Conservation (phyloP, 2,113 vertebrate species). For the Hyaena hyaena region DNA sequence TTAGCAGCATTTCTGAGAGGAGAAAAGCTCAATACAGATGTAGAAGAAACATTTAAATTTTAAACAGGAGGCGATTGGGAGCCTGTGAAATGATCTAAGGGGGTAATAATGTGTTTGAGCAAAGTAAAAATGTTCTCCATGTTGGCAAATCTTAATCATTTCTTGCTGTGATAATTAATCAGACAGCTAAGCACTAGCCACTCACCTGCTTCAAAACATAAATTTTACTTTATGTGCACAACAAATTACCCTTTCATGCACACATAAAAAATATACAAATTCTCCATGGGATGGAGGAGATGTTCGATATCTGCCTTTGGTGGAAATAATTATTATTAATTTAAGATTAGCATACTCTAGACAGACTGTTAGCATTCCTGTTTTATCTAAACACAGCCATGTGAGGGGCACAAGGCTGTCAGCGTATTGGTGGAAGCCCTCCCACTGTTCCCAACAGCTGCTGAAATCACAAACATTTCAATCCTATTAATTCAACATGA, state of each 20-base stretch:
- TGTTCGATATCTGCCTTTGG: slow-evolving; percentile 74
- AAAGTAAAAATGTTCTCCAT: slow-evolving; percentile 66
- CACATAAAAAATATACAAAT: slow-evolving; percentile 34
- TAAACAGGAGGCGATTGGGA: slow-evolving; percentile 42
- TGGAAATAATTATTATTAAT: slow-evolving; percentile 83
- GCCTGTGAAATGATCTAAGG: slow-evolving; percentile 53
- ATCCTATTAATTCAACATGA: slow-evolving; percentile 83
- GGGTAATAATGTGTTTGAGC: slow-evolving; percentile 59
- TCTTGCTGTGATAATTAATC: slow-evolving; percentile 80
- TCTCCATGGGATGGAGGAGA: slow-evolving; percentile 1
- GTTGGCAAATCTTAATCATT: slow-evolving; percentile 71
- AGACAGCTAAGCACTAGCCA: slow-evolving; percentile 68
- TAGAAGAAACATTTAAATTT: slow-evolving; percentile 58
- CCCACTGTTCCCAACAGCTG: slow-evolving; percentile 82
- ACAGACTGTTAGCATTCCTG: slow-evolving; percentile 64
- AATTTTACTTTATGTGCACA: slow-evolving; percentile 60
- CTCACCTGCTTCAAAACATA: slow-evolving; percentile 68
- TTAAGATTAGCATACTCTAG: slow-evolving; percentile 57
- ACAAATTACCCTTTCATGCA: slow-evolving; percentile 59
- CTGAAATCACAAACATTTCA: slow-evolving; percentile 81
- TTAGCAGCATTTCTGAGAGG: background rate
- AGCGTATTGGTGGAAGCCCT: slow-evolving; percentile 69
- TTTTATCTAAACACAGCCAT: slow-evolving; percentile 77
- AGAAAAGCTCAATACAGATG: background rate
- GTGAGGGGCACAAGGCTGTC: slow-evolving; percentile 60